Percentiles rank a stretch among this genome's conserved stretches.
phyloP scores from a whole-genome alignment of 1,140 invertebrate species.

The Telenomus remus region DNA sequence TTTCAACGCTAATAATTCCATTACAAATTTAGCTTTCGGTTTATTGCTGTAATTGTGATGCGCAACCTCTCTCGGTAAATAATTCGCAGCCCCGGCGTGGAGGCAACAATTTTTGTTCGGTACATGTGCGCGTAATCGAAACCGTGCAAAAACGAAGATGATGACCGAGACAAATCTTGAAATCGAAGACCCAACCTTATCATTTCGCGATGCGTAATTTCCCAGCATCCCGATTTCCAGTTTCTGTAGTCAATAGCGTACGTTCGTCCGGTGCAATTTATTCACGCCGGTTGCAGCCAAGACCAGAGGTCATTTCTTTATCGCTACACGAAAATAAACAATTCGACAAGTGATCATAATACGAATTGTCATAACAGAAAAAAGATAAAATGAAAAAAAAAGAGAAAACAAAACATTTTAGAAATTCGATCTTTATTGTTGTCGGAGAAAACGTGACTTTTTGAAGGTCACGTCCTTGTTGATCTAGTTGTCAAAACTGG shows the following conservation, averaged over 20 bases:
- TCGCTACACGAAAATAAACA: conserved; percentile 2
- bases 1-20: no score
- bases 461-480: no score
- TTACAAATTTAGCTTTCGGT: neutral
- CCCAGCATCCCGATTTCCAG: conserved; percentile 20
- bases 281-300: neutral
- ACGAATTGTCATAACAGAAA: no score
- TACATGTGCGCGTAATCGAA: conserved; percentile 3
- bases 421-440: no score
- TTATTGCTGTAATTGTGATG: neutral
- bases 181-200: neutral
- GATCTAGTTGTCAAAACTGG: no score
- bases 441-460: no score
- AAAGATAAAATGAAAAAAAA: no score
- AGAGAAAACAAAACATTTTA: neutral
- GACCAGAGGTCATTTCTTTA: conserved; percentile 1
- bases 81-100: neutral
- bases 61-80: neutral
- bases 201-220: conserved; percentile 14
- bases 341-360: neutral
- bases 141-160: neutral
- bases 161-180: neutral
- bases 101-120: neutral
- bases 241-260: conserved; percentile 9
- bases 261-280: neutral